phyloP scores from a whole-genome alignment of 2,797 vertebrate genomes.

The Manis crassicaudata region DNA sequence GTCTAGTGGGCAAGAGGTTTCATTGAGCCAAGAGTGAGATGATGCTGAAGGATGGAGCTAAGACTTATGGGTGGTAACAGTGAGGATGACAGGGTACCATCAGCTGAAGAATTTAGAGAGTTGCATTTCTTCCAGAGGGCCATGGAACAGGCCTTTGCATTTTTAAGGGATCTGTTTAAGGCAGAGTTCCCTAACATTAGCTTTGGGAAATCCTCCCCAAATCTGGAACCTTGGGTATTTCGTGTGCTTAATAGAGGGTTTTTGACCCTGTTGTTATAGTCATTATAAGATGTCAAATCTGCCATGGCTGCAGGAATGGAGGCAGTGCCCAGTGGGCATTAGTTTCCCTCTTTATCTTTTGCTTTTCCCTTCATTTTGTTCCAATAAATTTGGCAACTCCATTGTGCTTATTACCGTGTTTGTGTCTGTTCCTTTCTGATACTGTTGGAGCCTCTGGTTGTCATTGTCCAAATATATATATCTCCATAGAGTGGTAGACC shows the following conservation, averaged over 20 bases:
- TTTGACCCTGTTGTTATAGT: neutral
- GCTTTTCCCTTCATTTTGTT: neutral
- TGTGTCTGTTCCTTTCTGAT: neutral
- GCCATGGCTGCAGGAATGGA: accelerated
- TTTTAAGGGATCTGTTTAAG: neutral
- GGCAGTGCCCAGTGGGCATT: neutral
- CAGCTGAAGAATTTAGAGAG: neutral
- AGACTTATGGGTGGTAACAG: neutral
- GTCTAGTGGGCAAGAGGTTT: neutral
- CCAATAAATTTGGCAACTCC: neutral
- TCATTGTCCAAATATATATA: neutral
- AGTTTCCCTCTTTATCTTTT: neutral
- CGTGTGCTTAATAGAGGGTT: neutral
- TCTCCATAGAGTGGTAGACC: neutral
- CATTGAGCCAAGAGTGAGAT: neutral
- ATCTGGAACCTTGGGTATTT: neutral
- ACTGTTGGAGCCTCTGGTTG: neutral
- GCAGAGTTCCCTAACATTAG: neutral
- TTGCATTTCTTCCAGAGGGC: neutral
- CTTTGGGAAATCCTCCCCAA: neutral
- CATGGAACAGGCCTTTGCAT: neutral
- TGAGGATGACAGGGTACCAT: neutral
- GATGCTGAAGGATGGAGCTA: neutral
- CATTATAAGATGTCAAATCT: neutral
- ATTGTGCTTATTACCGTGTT: neutral